phyloP scores from a whole-genome alignment of 2,113 vertebrate genomes.

The Carollia perspicillata region DNA sequence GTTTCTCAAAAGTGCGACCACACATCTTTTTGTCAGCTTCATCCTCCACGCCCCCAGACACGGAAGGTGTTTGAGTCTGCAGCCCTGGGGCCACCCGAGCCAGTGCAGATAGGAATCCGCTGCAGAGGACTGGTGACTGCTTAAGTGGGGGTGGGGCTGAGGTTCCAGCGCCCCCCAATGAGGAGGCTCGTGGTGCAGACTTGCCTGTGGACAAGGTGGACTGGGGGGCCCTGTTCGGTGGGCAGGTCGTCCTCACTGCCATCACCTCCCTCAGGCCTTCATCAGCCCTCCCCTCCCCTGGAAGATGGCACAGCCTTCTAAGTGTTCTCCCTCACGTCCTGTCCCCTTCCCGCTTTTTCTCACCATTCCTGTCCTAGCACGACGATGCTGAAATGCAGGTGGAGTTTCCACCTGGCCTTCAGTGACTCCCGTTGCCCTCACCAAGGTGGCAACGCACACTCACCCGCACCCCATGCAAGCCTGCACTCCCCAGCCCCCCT shows the following conservation, averaged over 20 bases:
- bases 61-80: background rate
- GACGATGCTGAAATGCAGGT: background rate
- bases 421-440: fast-evolving
- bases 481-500: background rate
- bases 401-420: background rate
- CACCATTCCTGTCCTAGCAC: too few relatives aligned
- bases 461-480: background rate
- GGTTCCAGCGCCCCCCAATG: background rate
- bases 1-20: fast-evolving
- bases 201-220: background rate
- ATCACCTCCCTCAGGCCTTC: background rate
- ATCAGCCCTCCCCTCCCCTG: fast-evolving
- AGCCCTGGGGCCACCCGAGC: background rate
- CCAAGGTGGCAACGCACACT: background rate
- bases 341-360: background rate
- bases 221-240: background rate
- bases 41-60: background rate
- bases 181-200: fast-evolving
- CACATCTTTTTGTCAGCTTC: background rate
- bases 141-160: background rate
- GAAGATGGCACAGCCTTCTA: too few relatives aligned
- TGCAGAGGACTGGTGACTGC: too few relatives aligned
- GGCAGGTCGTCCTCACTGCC: background rate
- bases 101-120: background rate
- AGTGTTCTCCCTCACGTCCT: background rate